Conservation (phyloP, 2,888 invertebrate genomes). For the Notodonta dromedarius region DNA sequence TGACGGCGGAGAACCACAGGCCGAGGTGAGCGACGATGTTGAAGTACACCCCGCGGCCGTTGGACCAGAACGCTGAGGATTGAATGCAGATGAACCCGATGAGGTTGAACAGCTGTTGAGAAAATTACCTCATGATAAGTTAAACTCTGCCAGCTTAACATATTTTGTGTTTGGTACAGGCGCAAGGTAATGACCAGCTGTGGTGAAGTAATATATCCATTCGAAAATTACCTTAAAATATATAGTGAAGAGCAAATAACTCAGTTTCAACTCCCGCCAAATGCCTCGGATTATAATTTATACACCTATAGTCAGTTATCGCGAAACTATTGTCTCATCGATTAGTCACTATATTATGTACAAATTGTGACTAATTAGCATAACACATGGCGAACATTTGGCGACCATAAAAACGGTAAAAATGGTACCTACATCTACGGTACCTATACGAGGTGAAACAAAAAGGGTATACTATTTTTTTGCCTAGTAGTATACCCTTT, state of each 20-base stretch:
- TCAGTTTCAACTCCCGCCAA: conserved; percentile 18
- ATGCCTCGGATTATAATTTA: not conserved
- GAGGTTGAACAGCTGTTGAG: conserved; percentile 85
- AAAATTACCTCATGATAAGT: conserved; percentile 36
- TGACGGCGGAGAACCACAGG: conserved; percentile 89
- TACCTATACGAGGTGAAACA: too few relatives aligned
- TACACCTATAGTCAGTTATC: conserved; percentile 7
- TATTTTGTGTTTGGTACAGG: too few relatives aligned
- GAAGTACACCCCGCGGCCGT: conserved; percentile 89
- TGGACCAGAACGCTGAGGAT: conserved; percentile 83
- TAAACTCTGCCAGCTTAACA: too few relatives aligned
- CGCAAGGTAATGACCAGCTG: too few relatives aligned
- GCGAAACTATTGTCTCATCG: conserved; percentile 6
- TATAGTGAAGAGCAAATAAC: conserved; percentile 15
- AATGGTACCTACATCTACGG: too few relatives aligned
- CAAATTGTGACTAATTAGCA: conserved; percentile 22
- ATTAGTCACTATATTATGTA: conserved; percentile 25
- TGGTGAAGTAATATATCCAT: too few relatives aligned
- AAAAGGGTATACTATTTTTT: too few relatives aligned
- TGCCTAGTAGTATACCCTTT: too few relatives aligned
- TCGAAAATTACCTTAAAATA: not conserved
- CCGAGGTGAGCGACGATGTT: conserved; percentile 90
- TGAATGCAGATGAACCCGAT: conserved; percentile 92
- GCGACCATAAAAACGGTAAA: not conserved
- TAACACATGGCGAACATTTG: conserved; percentile 4